Evolutionary conservation across 2,113 vertebrate species (phyloP), one percentile per base, ranked within the genome.

Genomic region (Ceratotherium simum): DNA sequence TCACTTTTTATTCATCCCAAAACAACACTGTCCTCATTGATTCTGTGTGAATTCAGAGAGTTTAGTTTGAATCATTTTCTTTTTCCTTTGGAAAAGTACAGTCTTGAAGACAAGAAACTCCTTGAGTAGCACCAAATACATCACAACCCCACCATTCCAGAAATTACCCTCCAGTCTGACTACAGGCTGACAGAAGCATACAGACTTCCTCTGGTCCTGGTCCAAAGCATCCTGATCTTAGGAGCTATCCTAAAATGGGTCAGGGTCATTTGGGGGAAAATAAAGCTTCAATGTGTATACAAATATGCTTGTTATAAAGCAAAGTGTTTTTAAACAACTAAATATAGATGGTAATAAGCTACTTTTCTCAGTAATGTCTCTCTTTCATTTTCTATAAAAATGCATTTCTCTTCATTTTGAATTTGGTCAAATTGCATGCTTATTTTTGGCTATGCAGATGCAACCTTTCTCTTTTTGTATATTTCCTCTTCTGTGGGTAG

Each of bases 371-470:
- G 70, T 54, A 78, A 96, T 82, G 42, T 79, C 62, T 95, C 64
- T 91, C 56, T 23, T 95, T 27, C 13, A 56, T 73, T 96, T 25
- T 17, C 23, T 93, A 69, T 72, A 92, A 97, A 97, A 86, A 65
- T 88, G 10, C 3, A 46, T n/a, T 80, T 90, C 48, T 39, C 25
- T 96, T 79, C 78, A 27, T 70, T 93, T 78, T 93, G 25, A 96
- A 91, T 96, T 88, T 82, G 62, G 42, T 90, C 62, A 95, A 96
- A 95, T 88, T 80, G 51, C 67, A 65, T 90, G 75, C 65, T 80
- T 97, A 96, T 97, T 95, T 97, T 97, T 90, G 75, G 69, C 64
- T 93, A 93, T 93, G 82, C 87, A 97, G 87, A 96, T 97, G 80
- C 88, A 92, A 93, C 67, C 67, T 96, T 96, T 96, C 65, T 17